A percentile compares a stretch with the other conserved stretches of the same genome.
These are phyloP conservation scores for Bungarus multicinctus DNA, from an alignment of 2,113 vertebrate species.

Conservation along the genomic window DNA sequence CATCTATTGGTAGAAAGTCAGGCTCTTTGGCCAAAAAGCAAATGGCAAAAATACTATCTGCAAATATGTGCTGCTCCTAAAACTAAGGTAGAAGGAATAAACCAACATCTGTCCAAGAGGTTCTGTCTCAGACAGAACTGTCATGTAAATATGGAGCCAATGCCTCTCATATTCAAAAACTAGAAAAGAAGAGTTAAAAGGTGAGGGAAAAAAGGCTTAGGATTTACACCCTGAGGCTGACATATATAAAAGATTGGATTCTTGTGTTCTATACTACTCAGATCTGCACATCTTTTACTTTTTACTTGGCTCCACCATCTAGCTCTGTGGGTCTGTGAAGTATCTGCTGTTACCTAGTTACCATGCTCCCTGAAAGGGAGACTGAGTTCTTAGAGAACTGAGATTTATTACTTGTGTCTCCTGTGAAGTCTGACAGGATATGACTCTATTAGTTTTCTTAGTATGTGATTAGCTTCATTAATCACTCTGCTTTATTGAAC, in stretches of 20 bases:
- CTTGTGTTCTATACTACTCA: neutral
- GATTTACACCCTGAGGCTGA: neutral
- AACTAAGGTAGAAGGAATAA: neutral
- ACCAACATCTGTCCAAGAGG: neutral
- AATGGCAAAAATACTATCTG: neutral
- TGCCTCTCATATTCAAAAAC: neutral
- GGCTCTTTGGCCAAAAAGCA: neutral
- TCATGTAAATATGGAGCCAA: neutral
- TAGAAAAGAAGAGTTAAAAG: neutral
- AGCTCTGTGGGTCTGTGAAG: neutral
- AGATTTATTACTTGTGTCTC: neutral
- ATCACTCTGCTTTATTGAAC: neutral
- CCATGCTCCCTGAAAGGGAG: neutral
- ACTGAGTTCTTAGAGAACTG: neutral
- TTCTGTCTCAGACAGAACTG: neutral
- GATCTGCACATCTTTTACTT: neutral
- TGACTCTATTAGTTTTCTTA: neutral
- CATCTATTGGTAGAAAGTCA: neutral
- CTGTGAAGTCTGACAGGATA: neutral
- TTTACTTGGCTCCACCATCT: neutral
- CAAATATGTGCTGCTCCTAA: neutral
- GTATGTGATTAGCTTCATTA: neutral
- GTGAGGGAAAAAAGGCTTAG: neutral
- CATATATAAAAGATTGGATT: neutral
- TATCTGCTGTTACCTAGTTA: neutral